Evolutionary conservation across 92 coral and sea anemone genomes (phyloP).

Genomic region (Chrysogorgia sp.): DNA sequence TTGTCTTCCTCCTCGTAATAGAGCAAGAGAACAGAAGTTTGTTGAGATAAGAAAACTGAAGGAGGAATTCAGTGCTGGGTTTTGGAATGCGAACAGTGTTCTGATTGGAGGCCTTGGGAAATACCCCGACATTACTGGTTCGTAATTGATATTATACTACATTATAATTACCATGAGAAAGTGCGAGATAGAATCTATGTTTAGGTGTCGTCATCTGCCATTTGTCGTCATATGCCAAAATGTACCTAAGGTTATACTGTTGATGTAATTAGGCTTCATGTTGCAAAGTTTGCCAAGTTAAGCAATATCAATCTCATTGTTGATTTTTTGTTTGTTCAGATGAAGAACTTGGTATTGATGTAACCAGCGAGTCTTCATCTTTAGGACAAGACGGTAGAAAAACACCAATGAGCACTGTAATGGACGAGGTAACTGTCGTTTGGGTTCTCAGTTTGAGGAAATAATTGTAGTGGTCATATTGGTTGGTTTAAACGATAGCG

Average conservation of each 20-base stretch:
- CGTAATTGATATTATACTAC: no score
- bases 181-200: no score
- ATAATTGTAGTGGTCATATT: background rate
- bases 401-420: background rate
- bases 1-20: background rate
- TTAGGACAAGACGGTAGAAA: background rate
- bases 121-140: slow-evolving; percentile 84
- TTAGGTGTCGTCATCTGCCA: no score
- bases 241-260: no score
- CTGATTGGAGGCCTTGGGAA: slow-evolving; percentile 96
- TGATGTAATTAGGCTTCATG: no score
- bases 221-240: no score
- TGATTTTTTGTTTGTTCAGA: background rate
- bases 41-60: slow-evolving; percentile 74
- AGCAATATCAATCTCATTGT: background rate
- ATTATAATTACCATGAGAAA: no score
- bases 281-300: no score
- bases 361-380: background rate
- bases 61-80: slow-evolving; percentile 71
- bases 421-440: slow-evolving; percentile 1
- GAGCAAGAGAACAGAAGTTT: slow-evolving; percentile 80
- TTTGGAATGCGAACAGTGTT: slow-evolving; percentile 90
- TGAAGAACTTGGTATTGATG: slow-evolving; percentile 29
- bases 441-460: no score
- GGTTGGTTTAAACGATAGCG: background rate